Base-by-base conservation (phyloP, 2,888 invertebrate genomes). In the Drosophila cyrtoloma region DNA sequence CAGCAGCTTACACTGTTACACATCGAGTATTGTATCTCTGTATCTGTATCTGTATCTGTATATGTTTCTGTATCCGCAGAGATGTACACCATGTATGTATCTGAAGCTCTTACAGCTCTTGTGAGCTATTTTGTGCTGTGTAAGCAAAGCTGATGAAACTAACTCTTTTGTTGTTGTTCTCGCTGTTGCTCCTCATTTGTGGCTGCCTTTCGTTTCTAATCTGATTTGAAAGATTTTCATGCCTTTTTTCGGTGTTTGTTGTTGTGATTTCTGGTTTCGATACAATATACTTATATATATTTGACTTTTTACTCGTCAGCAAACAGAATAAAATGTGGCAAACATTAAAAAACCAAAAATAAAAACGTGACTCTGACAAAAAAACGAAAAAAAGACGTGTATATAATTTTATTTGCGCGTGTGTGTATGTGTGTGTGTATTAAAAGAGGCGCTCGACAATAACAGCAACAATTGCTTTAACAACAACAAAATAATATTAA, bases 301-400 rank as follows among this genome's bases (percentile, higher is more conserved):
- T 56, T 39, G 63, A 60, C 58, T 66, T 64, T 75, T 14, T 62
- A 61, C 68, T 67, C 67, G 86, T 86, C 86, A 86, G 79, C 84
- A 83, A 75, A 85, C 65, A 81, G 22, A 58, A 58, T 44, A 22
- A 44, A 35, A 58, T 52, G 30, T 77, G 47, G 47, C 28, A 47
- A 47, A 26, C 47, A 81, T 77, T 71, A 32, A 47, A 33, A 55
- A 58, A 19, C 30, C 30, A 26, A 53, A 61, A 33, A 50, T 35
- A 84, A 86, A 87, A 86, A 86, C 81, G 84, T 86, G 86, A 86
- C 86, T 86, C 75, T 75, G 77, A 78, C 77, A 82, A 81, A 82
- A 28, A 28, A 16, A 5, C 3, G n/a, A 28, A n/a, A 47, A 30
- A 76, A 88, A 88, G 64, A 88, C 89, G 82, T 86, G 89, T 86